Percentiles rank a stretch among this genome's conserved stretches.
Conservation (phyloP, 2,797 vertebrate genomes). For the Columba guinea region DNA sequence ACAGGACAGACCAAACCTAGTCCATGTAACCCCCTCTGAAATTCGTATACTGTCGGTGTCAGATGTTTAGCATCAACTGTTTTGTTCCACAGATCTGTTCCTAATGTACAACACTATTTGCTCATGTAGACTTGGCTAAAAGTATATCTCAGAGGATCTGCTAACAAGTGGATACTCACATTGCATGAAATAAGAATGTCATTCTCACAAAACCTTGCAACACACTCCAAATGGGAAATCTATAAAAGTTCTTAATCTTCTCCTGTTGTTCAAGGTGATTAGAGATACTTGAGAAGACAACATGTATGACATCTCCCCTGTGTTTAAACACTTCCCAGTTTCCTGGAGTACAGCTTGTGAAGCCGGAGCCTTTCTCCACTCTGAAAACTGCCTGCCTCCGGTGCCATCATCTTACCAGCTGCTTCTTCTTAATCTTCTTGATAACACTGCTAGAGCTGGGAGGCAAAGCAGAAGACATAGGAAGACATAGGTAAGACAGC, state of each 20-base stretch:
- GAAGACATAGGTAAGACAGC: background rate
- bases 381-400: background rate
- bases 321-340: background rate
- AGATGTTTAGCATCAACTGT: background rate
- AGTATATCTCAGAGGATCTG: background rate
- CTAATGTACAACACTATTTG: background rate
- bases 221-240: background rate
- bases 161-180: background rate
- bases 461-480: background rate
- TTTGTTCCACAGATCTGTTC: background rate
- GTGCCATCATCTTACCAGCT: background rate
- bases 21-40: background rate
- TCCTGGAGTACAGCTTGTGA: background rate
- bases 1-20: background rate
- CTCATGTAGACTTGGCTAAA: background rate
- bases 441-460: background rate
- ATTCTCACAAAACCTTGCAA: background rate
- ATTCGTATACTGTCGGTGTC: background rate
- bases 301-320: rapidly evolving
- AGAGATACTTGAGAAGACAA: background rate
- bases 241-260: background rate
- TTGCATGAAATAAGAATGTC: background rate
- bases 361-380: background rate
- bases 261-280: background rate
- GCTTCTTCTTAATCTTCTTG: background rate